phyloP scores from a whole-genome alignment of 2,113 vertebrate species.

The Leptocoma aspasia region DNA sequence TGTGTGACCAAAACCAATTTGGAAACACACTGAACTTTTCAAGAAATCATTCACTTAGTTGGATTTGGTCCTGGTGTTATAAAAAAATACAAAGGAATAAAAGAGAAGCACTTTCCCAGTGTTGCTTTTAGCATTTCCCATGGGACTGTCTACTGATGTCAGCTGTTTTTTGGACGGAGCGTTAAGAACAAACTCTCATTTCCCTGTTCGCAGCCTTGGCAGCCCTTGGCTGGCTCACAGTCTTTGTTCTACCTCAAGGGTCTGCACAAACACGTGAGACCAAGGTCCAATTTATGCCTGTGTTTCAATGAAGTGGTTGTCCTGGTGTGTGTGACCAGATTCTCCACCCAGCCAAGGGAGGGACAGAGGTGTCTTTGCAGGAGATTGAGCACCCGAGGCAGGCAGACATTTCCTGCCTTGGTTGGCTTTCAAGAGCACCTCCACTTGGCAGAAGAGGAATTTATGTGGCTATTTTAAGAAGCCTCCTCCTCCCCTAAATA shows the following conservation, averaged over 20 bases:
- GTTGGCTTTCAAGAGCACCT: neutral
- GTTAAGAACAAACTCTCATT: neutral
- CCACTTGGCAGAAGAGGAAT: constrained; percentile 7
- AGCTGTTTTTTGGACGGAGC: neutral
- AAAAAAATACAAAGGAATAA: neutral
- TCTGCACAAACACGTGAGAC: neutral
- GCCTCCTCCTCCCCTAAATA: neutral
- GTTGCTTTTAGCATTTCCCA: neutral
- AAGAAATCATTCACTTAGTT: constrained; percentile 41
- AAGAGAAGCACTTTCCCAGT: neutral
- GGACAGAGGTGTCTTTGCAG: neutral
- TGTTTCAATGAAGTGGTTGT: neutral
- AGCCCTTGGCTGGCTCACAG: neutral
- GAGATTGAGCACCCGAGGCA: neutral
- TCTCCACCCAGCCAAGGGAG: neutral
- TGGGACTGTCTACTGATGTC: neutral
- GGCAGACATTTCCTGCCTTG: neutral
- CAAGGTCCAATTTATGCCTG: neutral
- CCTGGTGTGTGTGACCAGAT: neutral
- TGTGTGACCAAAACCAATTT: constrained; percentile 35
- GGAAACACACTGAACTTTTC: neutral
- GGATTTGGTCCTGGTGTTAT: neutral
- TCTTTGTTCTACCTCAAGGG: neutral
- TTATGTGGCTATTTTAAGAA: constrained; percentile 29
- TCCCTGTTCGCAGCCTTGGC: neutral